Conservation (phyloP, 2,888 invertebrate genomes). For the Macroteleia sp. region DNA sequence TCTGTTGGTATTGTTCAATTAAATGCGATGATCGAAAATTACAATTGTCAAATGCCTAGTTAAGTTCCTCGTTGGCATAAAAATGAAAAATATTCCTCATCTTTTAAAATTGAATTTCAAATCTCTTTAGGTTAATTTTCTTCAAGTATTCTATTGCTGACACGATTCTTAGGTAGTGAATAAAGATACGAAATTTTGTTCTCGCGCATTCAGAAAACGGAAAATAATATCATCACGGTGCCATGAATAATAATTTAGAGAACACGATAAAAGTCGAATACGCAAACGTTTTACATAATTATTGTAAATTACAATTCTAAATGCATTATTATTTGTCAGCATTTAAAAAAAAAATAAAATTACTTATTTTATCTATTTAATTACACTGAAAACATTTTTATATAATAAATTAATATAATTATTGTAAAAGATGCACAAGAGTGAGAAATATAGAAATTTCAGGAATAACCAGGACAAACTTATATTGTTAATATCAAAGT, state of each 20-base stretch:
- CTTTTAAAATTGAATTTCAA: constrained; percentile 5
- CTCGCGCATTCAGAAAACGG: constrained; percentile 1
- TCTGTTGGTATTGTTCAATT: too few species aligned
- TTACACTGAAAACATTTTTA: neutral
- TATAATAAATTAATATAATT: too few species aligned
- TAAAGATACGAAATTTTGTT: constrained; percentile 16
- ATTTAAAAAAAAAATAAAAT: too few species aligned
- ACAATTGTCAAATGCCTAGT: too few species aligned
- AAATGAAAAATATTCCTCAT: neutral
- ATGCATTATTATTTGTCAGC: neutral
- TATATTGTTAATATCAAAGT: too few species aligned
- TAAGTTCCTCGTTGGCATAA: too few species aligned
- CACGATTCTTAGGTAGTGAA: constrained; percentile 3
- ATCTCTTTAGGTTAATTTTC: constrained; percentile 5
- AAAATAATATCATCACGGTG: constrained; percentile 8
- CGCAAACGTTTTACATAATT: constrained; percentile 10
- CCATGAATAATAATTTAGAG: constrained; percentile 22
- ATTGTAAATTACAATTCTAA: neutral
- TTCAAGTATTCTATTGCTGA: constrained; percentile 7
- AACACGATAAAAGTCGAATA: constrained; percentile 1
- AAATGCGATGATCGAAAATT: too few species aligned
- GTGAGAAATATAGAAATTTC: too few species aligned
- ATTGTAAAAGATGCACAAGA: too few species aligned
- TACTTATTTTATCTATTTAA: too few species aligned
- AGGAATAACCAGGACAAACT: too few species aligned